Percentiles rank a stretch among this genome's conserved stretches.
phyloP scores from a whole-genome alignment of 2,888 invertebrate genomes.

The Saturnia pavonia region DNA sequence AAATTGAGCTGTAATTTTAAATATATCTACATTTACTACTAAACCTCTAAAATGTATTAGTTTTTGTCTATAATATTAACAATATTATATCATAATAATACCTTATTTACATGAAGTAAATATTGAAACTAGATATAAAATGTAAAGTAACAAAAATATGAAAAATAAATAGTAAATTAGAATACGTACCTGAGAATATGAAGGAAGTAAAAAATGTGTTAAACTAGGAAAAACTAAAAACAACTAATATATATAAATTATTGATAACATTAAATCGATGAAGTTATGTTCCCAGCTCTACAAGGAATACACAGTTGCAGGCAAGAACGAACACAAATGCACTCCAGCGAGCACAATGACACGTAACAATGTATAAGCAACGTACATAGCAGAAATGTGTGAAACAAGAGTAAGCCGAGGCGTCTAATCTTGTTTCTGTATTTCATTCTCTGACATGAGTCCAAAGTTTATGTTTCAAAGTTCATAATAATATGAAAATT shows the following conservation, averaged over 20 bases:
- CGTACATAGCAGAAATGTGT: neutral
- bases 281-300: constrained; percentile 26
- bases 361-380: constrained; percentile 17
- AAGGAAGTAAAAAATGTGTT: neutral
- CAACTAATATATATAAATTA: neutral
- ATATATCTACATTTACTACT: too few species aligned
- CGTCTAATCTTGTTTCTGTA: constrained; percentile 12
- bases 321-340: constrained; percentile 38
- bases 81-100: too few species aligned
- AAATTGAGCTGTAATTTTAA: too few species aligned
- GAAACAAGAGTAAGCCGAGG: neutral
- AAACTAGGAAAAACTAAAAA: neutral
- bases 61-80: too few species aligned
- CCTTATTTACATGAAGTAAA: too few species aligned
- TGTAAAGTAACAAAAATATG: too few species aligned
- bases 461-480: neutral
- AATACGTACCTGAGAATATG: too few species aligned
- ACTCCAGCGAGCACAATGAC: constrained; percentile 40
- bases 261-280: neutral
- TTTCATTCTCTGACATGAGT: constrained; percentile 1
- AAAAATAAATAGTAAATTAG: too few species aligned
- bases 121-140: too few species aligned
- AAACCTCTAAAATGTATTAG: too few species aligned
- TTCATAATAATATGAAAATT: neutral
- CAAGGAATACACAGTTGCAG: constrained; percentile 37